phyloP scores from a whole-genome alignment of 2,113 vertebrate genomes.

The Hydropotes inermis region DNA sequence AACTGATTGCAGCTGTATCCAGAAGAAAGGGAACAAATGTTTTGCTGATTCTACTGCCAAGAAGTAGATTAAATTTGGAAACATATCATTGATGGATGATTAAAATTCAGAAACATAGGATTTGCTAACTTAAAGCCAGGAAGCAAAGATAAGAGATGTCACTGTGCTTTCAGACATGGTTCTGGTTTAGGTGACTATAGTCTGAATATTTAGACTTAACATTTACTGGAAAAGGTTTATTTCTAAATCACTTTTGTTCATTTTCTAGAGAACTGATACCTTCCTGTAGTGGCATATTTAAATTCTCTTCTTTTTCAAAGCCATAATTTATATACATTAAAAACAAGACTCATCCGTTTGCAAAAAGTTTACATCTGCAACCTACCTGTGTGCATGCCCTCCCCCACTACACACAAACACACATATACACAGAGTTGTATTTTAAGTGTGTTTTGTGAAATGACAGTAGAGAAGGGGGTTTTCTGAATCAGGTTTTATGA shows the following conservation, averaged over 20 bases:
- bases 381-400: background rate
- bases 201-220: slow-evolving; percentile 26
- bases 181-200: slow-evolving; percentile 1
- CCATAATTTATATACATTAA: slow-evolving; percentile 53
- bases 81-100: slow-evolving; percentile 72
- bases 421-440: background rate
- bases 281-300: slow-evolving; percentile 44
- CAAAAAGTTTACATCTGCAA: background rate
- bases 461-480: fast-evolving
- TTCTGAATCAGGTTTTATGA: background rate
- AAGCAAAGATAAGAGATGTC: slow-evolving; percentile 42
- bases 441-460: background rate
- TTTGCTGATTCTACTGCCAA: slow-evolving; percentile 77
- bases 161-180: background rate
- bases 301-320: slow-evolving; percentile 55
- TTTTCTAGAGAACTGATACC: slow-evolving; percentile 52
- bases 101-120: slow-evolving; percentile 68
- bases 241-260: slow-evolving; percentile 47
- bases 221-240: slow-evolving; percentile 45
- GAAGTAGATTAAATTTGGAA: slow-evolving; percentile 81
- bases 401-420: background rate
- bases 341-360: slow-evolving; percentile 69
- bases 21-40: slow-evolving; percentile 75
- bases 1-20: slow-evolving; percentile 77
- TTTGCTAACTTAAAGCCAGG: slow-evolving; percentile 69